These are phyloP conservation scores for Lymantria monacha DNA, from an alignment of 2,888 invertebrate genomes.

Conservation along the genomic window DNA sequence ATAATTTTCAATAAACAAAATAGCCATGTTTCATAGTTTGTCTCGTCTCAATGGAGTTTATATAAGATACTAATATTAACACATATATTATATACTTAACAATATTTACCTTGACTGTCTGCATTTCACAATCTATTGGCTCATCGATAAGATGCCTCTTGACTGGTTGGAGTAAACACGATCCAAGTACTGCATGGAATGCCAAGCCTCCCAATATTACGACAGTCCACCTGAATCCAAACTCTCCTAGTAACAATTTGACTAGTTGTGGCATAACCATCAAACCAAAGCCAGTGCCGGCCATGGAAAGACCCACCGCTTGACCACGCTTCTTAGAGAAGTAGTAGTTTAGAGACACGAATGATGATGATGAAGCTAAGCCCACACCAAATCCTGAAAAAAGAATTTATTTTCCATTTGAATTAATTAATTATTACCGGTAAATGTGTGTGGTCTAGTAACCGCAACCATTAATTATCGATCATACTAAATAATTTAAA, in stretches of 20 bases:
- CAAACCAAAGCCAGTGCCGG: slow-evolving; percentile 90
- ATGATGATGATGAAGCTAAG: slow-evolving; percentile 88
- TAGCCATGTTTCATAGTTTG: too few species aligned
- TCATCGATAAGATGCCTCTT: slow-evolving; percentile 86
- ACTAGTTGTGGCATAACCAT: slow-evolving; percentile 91
- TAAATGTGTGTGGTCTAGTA: too few species aligned
- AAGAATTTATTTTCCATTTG: background rate
- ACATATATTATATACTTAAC: too few species aligned
- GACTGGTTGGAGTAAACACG: slow-evolving; percentile 86
- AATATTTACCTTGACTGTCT: slow-evolving; percentile 62
- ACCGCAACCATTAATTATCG: too few species aligned
- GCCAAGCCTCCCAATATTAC: slow-evolving; percentile 86
- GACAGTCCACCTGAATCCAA: slow-evolving; percentile 86
- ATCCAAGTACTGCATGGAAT: slow-evolving; percentile 86
- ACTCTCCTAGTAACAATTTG: slow-evolving; percentile 83
- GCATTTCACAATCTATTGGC: slow-evolving; percentile 79
- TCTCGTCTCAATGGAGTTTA: too few species aligned
- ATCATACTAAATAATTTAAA: too few species aligned
- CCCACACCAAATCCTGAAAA: slow-evolving; percentile 88
- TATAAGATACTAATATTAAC: too few species aligned
- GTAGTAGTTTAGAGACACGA: slow-evolving; percentile 90
- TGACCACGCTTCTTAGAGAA: slow-evolving; percentile 89
- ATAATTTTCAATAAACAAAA: too few species aligned
- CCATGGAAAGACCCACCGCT: slow-evolving; percentile 90
- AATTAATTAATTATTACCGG: background rate